Conservation (phyloP, 2,888 invertebrate genomes). For the Leptura quadrifasciata region DNA sequence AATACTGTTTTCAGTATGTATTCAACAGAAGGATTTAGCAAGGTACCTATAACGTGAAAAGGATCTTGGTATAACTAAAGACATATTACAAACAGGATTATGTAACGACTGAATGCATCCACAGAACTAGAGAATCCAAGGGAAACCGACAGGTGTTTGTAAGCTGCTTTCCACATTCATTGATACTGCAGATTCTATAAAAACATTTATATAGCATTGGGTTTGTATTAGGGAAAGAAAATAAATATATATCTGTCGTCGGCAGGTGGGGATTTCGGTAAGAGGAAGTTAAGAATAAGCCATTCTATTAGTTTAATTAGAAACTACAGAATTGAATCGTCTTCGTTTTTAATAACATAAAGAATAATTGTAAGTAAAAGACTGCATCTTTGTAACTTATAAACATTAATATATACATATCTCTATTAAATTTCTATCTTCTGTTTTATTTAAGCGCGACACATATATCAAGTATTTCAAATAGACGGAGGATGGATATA, state of each 20-base stretch:
- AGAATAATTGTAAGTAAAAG: too few relatives aligned
- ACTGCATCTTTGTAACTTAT: too few relatives aligned
- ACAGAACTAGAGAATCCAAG: conserved; percentile 25
- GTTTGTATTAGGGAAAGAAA: conserved; percentile 9
- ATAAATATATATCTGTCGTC: not conserved
- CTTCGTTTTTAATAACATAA: too few relatives aligned
- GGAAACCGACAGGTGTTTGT: conserved; percentile 38
- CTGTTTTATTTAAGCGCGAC: too few relatives aligned
- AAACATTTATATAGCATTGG: conserved; percentile 25
- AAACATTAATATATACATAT: too few relatives aligned
- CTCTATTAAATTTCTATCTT: too few relatives aligned
- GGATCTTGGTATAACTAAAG: conserved; percentile 34
- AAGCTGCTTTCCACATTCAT: conserved; percentile 41
- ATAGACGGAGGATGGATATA: too few relatives aligned
- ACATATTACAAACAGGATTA: conserved; percentile 41
- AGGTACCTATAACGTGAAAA: conserved; percentile 22
- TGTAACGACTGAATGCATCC: conserved; percentile 21
- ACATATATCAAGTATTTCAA: too few relatives aligned
- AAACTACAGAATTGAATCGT: too few relatives aligned
- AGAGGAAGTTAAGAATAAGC: not conserved
- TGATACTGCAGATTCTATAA: conserved; percentile 37
- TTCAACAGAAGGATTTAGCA: conserved; percentile 19
- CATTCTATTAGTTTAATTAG: not conserved
- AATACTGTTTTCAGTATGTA: conserved; percentile 10
- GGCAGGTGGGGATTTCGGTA: not conserved